phyloP scores from a whole-genome alignment of 2,797 vertebrate species.

The Tympanoctomys barrerae region DNA sequence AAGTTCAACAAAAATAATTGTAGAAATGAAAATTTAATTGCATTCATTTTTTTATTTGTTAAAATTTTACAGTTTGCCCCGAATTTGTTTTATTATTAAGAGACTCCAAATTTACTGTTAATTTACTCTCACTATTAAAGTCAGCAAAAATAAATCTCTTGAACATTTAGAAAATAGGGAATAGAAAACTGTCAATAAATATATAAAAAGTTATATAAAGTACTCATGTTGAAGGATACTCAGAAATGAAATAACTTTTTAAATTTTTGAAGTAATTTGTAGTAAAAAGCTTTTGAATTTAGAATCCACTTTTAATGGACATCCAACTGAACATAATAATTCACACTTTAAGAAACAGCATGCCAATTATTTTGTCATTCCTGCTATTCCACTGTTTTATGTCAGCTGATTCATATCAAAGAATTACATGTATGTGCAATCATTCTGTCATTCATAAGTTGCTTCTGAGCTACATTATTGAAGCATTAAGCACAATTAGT shows the following conservation, averaged over 20 bases:
- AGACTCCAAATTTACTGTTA: not conserved
- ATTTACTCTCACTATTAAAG: not conserved
- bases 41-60: not conserved
- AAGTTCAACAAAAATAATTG: not conserved
- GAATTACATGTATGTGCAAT: slow-evolving; percentile 50
- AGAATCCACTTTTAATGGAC: slow-evolving; percentile 49
- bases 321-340: slow-evolving; percentile 52
- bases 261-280: not conserved
- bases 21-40: slow-evolving; percentile 30
- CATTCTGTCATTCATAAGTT: slow-evolving; percentile 41
- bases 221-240: not conserved
- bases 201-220: not conserved
- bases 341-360: slow-evolving; percentile 31
- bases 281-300: not conserved
- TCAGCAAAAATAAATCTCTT: not conserved
- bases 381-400: slow-evolving; percentile 52
- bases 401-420: slow-evolving; percentile 67
- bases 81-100: not conserved
- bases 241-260: slow-evolving; percentile 19
- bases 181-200: not conserved
- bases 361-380: slow-evolving; percentile 73
- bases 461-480: slow-evolving; percentile 26
- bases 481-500: slow-evolving; percentile 23
- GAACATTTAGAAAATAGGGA: not conserved
- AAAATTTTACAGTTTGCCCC: not conserved